Conservation (phyloP, 2,113 vertebrate genomes). For the Micronycteris hirsuta region DNA sequence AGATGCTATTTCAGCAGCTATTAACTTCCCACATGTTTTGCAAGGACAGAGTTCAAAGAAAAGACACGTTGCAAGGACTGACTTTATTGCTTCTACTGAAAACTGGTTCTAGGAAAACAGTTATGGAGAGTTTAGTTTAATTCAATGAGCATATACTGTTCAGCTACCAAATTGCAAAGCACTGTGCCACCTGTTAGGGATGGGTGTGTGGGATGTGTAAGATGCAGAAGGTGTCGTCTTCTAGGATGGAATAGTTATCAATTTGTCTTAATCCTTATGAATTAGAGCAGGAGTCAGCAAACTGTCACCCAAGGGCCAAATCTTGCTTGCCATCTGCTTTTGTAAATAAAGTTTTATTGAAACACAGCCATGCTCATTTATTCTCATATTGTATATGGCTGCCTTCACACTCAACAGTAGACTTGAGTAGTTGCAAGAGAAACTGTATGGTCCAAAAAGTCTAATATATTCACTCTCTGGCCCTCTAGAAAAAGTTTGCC, state of each 20-base stretch:
- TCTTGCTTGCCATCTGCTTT: not conserved
- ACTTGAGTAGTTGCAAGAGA: not conserved
- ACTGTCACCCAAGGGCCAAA: not conserved
- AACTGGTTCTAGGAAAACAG: not conserved
- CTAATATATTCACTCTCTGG: not conserved
- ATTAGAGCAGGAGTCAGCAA: not conserved
- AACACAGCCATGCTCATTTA: not conserved
- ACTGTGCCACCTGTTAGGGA: not conserved
- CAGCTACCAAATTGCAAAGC: not conserved
- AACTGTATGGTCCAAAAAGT: not conserved
- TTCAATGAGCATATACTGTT: not conserved
- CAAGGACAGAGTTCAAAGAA: not conserved
- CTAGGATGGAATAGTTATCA: not conserved
- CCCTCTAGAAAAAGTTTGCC: not conserved
- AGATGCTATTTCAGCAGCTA: not conserved
- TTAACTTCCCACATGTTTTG: not conserved
- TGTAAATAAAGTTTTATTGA: not conserved
- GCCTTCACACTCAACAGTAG: not conserved
- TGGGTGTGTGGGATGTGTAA: rapidly evolving
- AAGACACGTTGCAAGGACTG: not conserved
- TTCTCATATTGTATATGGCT: not conserved
- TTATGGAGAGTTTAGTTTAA: not conserved
- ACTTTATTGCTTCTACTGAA: not conserved
- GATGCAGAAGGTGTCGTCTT: not conserved
- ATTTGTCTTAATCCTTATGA: not conserved